Percentiles rank a stretch among this genome's conserved stretches.
phyloP scores from a whole-genome alignment of 1,140 invertebrate genomes.

The Drosophila hydei region DNA sequence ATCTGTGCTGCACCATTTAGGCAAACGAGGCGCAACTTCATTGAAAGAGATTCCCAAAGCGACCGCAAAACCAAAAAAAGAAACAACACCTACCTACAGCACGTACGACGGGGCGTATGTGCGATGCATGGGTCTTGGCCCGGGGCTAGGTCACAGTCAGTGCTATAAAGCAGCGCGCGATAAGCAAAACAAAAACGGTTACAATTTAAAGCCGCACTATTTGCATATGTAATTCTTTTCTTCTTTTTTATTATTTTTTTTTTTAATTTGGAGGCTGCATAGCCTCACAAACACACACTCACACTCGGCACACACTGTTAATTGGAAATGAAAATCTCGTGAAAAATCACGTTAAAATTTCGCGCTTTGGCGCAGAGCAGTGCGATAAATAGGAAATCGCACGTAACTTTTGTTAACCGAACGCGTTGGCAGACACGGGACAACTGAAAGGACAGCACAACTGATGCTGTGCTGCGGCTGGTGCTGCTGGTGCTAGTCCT shows the following conservation, averaged over 20 bases:
- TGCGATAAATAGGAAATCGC: slow-evolving; percentile 6
- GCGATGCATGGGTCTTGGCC: slow-evolving; percentile 5
- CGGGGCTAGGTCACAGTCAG: slow-evolving; percentile 48
- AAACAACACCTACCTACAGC: neutral
- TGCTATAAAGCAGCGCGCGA: slow-evolving; percentile 19
- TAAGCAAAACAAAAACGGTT: slow-evolving; percentile 20
- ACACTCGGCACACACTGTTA: slow-evolving; percentile 40
- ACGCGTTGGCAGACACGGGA: slow-evolving; percentile 75
- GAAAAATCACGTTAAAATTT: slow-evolving; percentile 38
- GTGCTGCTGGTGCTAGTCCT: slow-evolving; percentile 13
- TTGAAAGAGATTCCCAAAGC: slow-evolving; percentile 19
- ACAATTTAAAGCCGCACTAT: slow-evolving; percentile 36
- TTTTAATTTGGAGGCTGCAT: slow-evolving; percentile 1
- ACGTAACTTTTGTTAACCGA: slow-evolving; percentile 55
- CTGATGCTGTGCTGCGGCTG: slow-evolving; percentile 26
- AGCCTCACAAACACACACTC: slow-evolving; percentile 5
- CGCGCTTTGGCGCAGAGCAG: neutral
- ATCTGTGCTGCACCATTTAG: slow-evolving; percentile 53
- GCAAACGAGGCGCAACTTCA: slow-evolving; percentile 43
- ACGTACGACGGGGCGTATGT: slow-evolving; percentile 17
- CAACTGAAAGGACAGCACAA: slow-evolving; percentile 57
- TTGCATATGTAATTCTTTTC: slow-evolving; percentile 54
- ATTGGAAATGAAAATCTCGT: slow-evolving; percentile 40
- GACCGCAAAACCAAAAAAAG: slow-evolving; percentile 16
- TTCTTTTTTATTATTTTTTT: slow-evolving; percentile 21